Conservation (phyloP, 2,797 vertebrate species). For the Onychomys leucogaster region DNA sequence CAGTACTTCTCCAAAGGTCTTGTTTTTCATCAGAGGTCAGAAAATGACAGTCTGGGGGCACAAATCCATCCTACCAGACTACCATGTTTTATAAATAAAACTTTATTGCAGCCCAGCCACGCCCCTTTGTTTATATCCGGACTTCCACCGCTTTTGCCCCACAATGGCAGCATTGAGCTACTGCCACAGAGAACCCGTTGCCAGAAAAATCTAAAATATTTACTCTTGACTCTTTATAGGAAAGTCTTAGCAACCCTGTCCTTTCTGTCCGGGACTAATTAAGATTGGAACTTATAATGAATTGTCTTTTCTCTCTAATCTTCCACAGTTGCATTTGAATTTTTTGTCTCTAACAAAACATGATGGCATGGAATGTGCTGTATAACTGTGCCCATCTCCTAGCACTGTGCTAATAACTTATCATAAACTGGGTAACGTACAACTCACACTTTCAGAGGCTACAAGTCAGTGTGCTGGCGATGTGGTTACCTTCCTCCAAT, state of each 20-base stretch:
- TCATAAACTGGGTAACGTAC: background rate
- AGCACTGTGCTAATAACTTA: conserved; percentile 1
- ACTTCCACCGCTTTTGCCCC: background rate
- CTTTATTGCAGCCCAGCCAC: background rate
- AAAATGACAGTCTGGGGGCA: background rate
- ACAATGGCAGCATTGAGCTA: background rate
- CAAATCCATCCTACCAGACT: background rate
- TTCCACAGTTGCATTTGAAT: conserved; percentile 15
- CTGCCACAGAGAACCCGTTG: background rate
- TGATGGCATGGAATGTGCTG: background rate
- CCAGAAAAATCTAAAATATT: background rate
- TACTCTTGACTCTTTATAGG: conserved; percentile 36
- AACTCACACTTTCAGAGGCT: conserved; percentile 6
- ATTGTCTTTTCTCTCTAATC: conserved; percentile 20
- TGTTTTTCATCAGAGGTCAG: background rate
- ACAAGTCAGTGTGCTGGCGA: background rate
- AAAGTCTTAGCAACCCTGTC: background rate
- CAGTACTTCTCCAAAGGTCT: background rate
- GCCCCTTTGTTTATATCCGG: background rate
- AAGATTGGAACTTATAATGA: background rate
- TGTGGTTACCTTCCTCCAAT: background rate
- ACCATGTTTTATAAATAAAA: conserved; percentile 51
- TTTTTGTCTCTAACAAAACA: conserved; percentile 27
- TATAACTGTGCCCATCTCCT: background rate
- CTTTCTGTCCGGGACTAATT: conserved; percentile 53